Conservation (phyloP, 2,797 vertebrate genomes). For the Gambusia yucatana region DNA sequence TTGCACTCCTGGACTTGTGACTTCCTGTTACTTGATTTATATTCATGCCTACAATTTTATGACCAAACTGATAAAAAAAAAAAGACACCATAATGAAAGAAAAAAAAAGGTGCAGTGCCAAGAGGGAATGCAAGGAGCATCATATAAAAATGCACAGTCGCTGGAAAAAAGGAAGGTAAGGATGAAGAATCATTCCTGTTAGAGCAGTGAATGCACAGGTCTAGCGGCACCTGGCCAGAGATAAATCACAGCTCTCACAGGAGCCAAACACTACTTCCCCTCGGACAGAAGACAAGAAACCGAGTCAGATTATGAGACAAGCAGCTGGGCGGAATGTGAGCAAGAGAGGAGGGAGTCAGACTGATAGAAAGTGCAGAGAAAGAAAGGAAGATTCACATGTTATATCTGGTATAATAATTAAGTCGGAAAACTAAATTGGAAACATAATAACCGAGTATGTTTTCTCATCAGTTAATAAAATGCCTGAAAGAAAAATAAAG, state of each 20-base stretch:
- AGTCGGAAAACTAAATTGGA: not conserved
- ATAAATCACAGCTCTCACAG: slow-evolving; percentile 56
- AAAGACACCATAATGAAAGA: not conserved
- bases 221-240: slow-evolving; percentile 57
- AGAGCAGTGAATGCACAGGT: slow-evolving; percentile 32
- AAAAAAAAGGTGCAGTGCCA: not conserved
- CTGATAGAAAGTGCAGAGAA: slow-evolving; percentile 30
- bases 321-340: slow-evolving; percentile 23
- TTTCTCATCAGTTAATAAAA: slow-evolving; percentile 19
- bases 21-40: slow-evolving; percentile 43
- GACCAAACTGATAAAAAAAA: slow-evolving; percentile 15
- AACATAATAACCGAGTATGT: not conserved
- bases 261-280: slow-evolving; percentile 49
- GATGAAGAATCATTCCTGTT: slow-evolving; percentile 8
- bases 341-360: slow-evolving; percentile 24
- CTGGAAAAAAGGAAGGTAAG: slow-evolving; percentile 9
- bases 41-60: slow-evolving; percentile 8
- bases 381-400: slow-evolving; percentile 11
- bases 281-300: slow-evolving; percentile 22
- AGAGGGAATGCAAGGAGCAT: slow-evolving; percentile 12
- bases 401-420: slow-evolving; percentile 14
- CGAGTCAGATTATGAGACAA: slow-evolving; percentile 25
- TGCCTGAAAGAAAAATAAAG: not conserved
- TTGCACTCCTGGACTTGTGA: slow-evolving; percentile 22
- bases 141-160: slow-evolving; percentile 12